These are phyloP conservation scores for Octonoba sinensis DNA, from an alignment of 2,888 invertebrate genomes.

Conservation along the genomic window DNA sequence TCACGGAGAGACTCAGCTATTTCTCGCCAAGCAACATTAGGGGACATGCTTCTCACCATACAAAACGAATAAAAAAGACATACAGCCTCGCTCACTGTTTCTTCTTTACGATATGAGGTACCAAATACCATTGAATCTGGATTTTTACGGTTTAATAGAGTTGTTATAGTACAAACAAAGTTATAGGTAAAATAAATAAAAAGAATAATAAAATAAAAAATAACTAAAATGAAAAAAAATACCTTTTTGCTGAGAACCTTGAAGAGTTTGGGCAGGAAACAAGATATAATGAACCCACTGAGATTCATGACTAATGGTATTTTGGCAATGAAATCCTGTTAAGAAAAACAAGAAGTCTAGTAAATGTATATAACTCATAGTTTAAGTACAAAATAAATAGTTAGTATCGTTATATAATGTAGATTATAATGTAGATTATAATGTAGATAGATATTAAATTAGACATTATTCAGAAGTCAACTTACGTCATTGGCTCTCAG, in stretches of 20 bases:
- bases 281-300: slow-evolving; percentile 44
- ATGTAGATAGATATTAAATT: too few relatives aligned
- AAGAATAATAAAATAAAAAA: too few relatives aligned
- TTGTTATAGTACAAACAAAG: too few relatives aligned
- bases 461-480: not conserved
- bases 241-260: slow-evolving; percentile 62
- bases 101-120: too few relatives aligned
- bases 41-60: too few relatives aligned
- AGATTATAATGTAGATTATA: not conserved
- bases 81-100: too few relatives aligned
- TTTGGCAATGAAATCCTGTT: slow-evolving; percentile 76
- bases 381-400: not conserved
- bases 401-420: not conserved
- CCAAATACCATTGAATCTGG: too few relatives aligned
- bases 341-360: slow-evolving; percentile 1
- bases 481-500: slow-evolving; percentile 81
- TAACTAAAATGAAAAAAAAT: not conserved
- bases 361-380: not conserved
- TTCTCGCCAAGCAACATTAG: too few relatives aligned
- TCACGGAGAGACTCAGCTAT: too few relatives aligned
- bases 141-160: too few relatives aligned
- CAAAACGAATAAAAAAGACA: too few relatives aligned
- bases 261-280: slow-evolving; percentile 30
- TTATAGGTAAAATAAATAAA: too few relatives aligned
- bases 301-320: slow-evolving; percentile 83